Conservation (phyloP, 1,140 invertebrate species). For the Pemphigus obesinymphae region DNA sequence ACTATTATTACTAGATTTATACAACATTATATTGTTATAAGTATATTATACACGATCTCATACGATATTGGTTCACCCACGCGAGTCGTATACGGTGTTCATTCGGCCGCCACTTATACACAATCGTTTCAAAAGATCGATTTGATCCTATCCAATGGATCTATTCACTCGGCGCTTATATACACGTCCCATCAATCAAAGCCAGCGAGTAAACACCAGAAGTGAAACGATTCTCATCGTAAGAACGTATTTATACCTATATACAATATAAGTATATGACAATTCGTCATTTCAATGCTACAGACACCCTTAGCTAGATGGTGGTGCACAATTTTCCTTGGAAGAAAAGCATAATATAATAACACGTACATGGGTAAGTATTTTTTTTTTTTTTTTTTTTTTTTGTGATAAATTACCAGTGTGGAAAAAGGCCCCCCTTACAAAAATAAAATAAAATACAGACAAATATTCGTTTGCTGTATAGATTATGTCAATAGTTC, state of each 20-base stretch:
- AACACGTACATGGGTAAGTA: too few relatives aligned
- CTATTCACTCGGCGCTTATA: not conserved
- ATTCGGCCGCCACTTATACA: not conserved
- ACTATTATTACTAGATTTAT: too few relatives aligned
- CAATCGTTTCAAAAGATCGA: slow-evolving; percentile 2
- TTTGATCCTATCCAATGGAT: not conserved
- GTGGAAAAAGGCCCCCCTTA: too few relatives aligned
- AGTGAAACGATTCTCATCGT: not conserved
- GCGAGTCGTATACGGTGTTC: not conserved
- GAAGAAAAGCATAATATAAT: too few relatives aligned
- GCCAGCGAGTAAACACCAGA: not conserved
- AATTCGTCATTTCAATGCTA: too few relatives aligned
- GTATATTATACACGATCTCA: not conserved
- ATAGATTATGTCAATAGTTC: too few relatives aligned
- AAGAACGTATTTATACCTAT: not conserved
- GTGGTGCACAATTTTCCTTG: not conserved
- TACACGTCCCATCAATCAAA: not conserved
- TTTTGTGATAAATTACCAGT: too few relatives aligned
- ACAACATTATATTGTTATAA: not conserved
- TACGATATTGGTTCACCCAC: not conserved
- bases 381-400: too few relatives aligned
- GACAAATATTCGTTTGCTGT: too few relatives aligned
- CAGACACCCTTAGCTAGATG: too few relatives aligned
- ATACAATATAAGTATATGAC: too few relatives aligned
- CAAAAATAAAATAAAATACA: too few relatives aligned